Evolutionary conservation across 2,888 invertebrate species (phyloP).

Genomic region (Notocelia uddmanniana): DNA sequence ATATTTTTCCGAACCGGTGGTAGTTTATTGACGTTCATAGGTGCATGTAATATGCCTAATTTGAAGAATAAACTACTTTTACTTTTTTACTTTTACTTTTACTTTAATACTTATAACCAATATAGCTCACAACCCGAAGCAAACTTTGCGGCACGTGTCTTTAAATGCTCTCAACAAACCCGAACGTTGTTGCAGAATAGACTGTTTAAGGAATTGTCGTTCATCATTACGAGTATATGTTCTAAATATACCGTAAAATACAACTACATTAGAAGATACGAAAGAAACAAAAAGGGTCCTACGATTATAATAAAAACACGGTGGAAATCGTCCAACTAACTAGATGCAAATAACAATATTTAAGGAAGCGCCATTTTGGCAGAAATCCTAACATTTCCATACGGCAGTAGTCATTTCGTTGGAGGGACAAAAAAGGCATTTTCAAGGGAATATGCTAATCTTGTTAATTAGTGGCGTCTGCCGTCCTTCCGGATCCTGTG

Average conservation of each 20-base stretch:
- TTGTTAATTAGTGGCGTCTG: constrained; percentile 81
- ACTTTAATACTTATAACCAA: too few species aligned
- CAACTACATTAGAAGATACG: background rate
- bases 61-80: too few species aligned
- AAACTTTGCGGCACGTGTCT: background rate
- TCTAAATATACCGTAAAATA: background rate
- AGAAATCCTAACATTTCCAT: constrained; percentile 62
- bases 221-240: background rate
- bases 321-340: constrained; percentile 29
- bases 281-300: background rate
- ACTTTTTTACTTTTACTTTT: too few species aligned
- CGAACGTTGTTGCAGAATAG: background rate
- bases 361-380: constrained; percentile 57
- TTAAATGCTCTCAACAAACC: background rate
- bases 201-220: background rate
- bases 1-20: too few species aligned
- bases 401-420: constrained; percentile 51
- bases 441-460: constrained; percentile 80
- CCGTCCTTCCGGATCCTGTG: constrained; percentile 71
- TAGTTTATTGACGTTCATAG: too few species aligned
- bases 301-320: constrained; percentile 2
- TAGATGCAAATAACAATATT: constrained; percentile 41
- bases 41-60: too few species aligned
- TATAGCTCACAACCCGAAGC: background rate
- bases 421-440: constrained; percentile 63